A percentile compares a stretch with the other conserved stretches of the same genome.
Evolutionary conservation across 2,113 vertebrate genomes (phyloP).

Genomic region (Oreocharis arfaki): DNA sequence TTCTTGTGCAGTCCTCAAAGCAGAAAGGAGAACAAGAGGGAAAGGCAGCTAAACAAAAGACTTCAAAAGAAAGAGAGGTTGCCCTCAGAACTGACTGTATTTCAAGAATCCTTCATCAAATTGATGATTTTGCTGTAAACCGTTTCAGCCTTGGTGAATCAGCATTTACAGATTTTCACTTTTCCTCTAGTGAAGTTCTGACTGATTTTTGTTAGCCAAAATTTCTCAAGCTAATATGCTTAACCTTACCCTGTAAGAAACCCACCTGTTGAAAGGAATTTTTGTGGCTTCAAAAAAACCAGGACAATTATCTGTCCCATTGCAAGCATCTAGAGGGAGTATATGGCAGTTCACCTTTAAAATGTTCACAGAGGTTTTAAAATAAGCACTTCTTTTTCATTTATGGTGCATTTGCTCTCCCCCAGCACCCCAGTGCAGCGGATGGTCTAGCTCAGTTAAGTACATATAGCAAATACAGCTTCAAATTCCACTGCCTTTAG

Average conservation of each 20-base stretch:
- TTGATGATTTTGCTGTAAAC: not conserved
- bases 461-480: not conserved
- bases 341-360: not conserved
- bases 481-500: not conserved
- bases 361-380: not conserved
- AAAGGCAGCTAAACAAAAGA: not conserved
- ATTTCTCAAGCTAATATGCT: not conserved
- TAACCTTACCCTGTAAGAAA: not conserved
- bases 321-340: not conserved
- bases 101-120: not conserved
- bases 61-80: not conserved
- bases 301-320: not conserved
- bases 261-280: not conserved
- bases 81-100: not conserved
- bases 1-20: not conserved
- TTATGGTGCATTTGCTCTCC: not conserved
- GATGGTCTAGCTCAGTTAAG: not conserved
- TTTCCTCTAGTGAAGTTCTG: not conserved
- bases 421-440: not conserved
- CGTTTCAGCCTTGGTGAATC: fast-evolving
- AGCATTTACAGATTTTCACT: not conserved
- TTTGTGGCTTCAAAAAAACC: fast-evolving
- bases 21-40: not conserved
- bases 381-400: not conserved
- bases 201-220: not conserved